These are phyloP conservation scores for Columbina picui DNA, from an alignment of 2,113 vertebrate species.

Conservation along the genomic window DNA sequence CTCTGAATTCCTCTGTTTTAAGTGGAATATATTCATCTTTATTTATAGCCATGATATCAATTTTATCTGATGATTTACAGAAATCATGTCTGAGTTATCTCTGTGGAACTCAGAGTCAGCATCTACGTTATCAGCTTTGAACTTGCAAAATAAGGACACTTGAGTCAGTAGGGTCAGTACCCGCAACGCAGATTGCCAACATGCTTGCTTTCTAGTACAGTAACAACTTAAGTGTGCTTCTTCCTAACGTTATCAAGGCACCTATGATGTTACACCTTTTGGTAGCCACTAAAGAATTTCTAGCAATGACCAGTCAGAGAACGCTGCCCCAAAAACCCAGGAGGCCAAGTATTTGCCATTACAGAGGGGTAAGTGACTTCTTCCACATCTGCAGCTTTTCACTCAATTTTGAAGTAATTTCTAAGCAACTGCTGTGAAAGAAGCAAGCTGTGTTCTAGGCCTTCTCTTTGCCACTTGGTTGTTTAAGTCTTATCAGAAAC, in stretches of 20 bases:
- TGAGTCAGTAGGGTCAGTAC: not conserved
- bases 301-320: not conserved
- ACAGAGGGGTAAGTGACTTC: not conserved
- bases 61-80: constrained; percentile 34
- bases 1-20: not conserved
- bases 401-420: not conserved
- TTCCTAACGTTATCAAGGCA: not conserved
- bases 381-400: not conserved
- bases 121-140: constrained; percentile 5
- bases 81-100: not conserved
- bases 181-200: not conserved
- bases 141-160: not conserved
- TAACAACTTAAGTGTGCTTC: not conserved
- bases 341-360: not conserved
- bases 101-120: constrained; percentile 18
- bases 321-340: not conserved
- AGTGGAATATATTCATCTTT: not conserved
- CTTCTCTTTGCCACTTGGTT: not conserved
- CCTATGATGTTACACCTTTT: not conserved
- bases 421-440: not conserved
- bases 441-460: not conserved
- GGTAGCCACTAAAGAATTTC: not conserved
- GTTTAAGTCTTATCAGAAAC: not conserved
- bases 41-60: not conserved
- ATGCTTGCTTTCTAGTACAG: not conserved